Evolutionary conservation across 2,113 vertebrate genomes (phyloP), one percentile per base, ranked within the genome.

Genomic region (Tyto alba): DNA sequence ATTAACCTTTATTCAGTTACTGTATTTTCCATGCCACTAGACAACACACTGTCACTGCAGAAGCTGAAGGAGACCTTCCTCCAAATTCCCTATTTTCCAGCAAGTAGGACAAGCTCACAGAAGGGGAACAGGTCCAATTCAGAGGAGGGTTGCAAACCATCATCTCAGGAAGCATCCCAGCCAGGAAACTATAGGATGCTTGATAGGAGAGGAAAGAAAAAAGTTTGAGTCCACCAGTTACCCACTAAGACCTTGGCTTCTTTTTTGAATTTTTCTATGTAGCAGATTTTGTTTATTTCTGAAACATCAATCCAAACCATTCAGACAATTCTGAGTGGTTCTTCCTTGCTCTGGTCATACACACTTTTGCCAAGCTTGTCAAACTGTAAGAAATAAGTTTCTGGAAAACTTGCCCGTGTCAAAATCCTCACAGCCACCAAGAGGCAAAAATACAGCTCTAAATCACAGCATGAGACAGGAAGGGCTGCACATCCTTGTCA

Each of bases 381-480:
- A 89, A 89, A 79, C 34, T 32, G 68, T 57, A 7, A 41, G 59
- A 90, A 85, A 36, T 27, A 38, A 41, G 6, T 89, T 69, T 88
- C 69, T 85, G 84, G 53, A 92, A 92, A 92, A 50, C 52, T 76
- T 92, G 14, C 2, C 62, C 13, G 1, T 72, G 27, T 82, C 52
- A 89, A 90, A 95, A 86, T 64, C 45, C 29, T 93, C 64, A 53
- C 36, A 88, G 14, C 23, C 62, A 78, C 41, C 57, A 78, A 85
- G 48, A 93, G 30, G 10, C 41, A 85, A 94, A 30, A 79, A 64
- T 29, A 50, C 26, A 73, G 32, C 38, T 80, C 47, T 80, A 91
- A 96, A 92, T 85, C 92, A 93, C 84, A 82, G 87, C 71, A 30
- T 57, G 94, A 87, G 47, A 59, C 14, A 82, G 94, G 89, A 94